Base-by-base conservation (phyloP, 2,113 vertebrate species). In the Spizaetus ornatus region DNA sequence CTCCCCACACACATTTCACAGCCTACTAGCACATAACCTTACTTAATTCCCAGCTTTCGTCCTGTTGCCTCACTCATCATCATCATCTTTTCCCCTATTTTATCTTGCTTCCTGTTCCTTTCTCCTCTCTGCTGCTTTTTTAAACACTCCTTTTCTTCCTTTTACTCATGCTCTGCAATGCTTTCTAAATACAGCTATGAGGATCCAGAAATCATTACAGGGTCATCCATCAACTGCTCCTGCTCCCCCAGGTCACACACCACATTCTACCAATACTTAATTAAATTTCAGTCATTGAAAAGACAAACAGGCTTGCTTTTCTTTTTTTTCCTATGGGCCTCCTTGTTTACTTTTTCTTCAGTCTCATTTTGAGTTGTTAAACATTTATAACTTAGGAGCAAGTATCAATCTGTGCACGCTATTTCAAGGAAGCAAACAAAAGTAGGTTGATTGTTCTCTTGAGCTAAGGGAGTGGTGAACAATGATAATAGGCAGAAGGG, bases 291-390 rank as follows among this genome's bases (percentile, higher is more conserved):
- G 40, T 69, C 83, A 82, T 9, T 69, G 81, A 56, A 76, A 86
- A 95, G 53, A 90, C 40, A 89, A 94, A 65, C 14, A 42, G 22
- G 15, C 32, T 45, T 77, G n/a, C 34, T 22, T 25, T 36, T 13
- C 50, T 52, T 77, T 55, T 14, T 65, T 69, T 3, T 1, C 34
- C 61, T 38, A 8, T 48, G 31, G 23, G 16, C 56, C 47, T 92
- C 73, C 70, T 90, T 86, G 47, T 87, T 88, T 83, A 79, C 31
- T 89, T 95, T 89, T 87, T 67, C 73, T 82, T 87, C 79, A 86
- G 34, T 56, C 84, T 91, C 63, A 80, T 96, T 94, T 76, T 81
- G 59, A 78, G 50, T 52, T 79, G 82, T 95, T 91, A 96, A 97
- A 90, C 63, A 95, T 92, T 91, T 79, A 69, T 95, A 94, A 91